Evolutionary conservation across 2,888 invertebrate genomes (phyloP), one percentile per base, ranked within the genome.

Genomic region (Scelioninae gen. 2): DNA sequence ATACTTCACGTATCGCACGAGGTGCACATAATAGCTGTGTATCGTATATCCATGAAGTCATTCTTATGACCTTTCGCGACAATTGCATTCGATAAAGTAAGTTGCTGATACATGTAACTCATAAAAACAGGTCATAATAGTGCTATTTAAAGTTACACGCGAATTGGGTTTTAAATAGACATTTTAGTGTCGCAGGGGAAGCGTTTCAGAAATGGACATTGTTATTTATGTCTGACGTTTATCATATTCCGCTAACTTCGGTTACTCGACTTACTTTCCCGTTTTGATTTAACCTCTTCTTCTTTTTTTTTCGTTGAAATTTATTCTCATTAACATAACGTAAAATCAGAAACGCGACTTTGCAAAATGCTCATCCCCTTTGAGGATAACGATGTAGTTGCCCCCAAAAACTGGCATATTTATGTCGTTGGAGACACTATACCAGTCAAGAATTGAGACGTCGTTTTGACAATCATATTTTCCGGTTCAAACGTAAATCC

Each of bases 1-100:
- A 80, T 81, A 80, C 78, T 81, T 80, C 75, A 76, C 72, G 77
- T 78, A 80, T 78, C 77, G 77, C 78, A 78, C 71, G 74, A 76
- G 74, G 57, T 70, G 72, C 77, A 78, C 76, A 77, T 76, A 70
- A 63, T 57, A 58, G 64, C 64, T 50, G 46, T 67, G 63, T 69
- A 53, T 64, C 69, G 78, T 76, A 78, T 80, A 77, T 72, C 70
- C 70, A 55, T 67, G 64, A 19, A 74, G 75, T 77, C 77, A 74
- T 73, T 75, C 67, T 13, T 61, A 18, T 61, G 58, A 73, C 63
- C 58, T 63, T 58, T 68, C 16, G 68, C 58, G 64, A 58, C 70
- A 64, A 63, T 71, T 71, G 43, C 18, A 71, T 45, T 63, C 19
- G 48, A 55, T 55, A 48, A 48, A 61, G 39, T 63, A 50, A 70